Evolutionary conservation across 2,888 invertebrate genomes (phyloP).

Genomic region (Erebia ligea): DNA sequence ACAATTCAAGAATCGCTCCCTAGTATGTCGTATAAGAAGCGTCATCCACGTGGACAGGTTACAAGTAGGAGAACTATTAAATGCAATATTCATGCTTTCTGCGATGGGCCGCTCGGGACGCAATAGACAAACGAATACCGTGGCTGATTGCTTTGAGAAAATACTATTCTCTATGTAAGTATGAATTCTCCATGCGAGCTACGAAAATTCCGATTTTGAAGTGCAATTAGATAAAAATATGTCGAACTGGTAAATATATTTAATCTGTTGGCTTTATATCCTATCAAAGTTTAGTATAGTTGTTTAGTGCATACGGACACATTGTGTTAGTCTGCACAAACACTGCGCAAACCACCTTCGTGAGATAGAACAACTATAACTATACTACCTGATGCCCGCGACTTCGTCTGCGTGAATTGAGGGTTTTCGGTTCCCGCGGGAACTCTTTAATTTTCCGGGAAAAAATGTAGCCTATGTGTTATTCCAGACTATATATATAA

Average conservation of each 20-base stretch:
- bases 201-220: constrained; percentile 33
- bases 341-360: too few relatives aligned
- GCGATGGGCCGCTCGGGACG: constrained; percentile 65
- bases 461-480: too few relatives aligned
- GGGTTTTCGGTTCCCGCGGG: too few relatives aligned
- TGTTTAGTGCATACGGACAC: too few relatives aligned
- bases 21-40: constrained; percentile 25
- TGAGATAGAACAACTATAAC: too few relatives aligned
- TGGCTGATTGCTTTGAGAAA: constrained; percentile 72
- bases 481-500: too few relatives aligned
- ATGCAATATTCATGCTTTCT: constrained; percentile 77
- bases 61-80: constrained; percentile 53
- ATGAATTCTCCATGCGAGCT: constrained; percentile 59
- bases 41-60: constrained; percentile 31
- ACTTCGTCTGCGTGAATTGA: too few relatives aligned
- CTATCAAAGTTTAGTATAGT: too few relatives aligned
- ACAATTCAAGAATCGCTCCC: constrained; percentile 26
- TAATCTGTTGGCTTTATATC: background rate
- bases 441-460: too few relatives aligned
- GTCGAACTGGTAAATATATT: background rate
- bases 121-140: constrained; percentile 62
- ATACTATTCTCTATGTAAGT: constrained; percentile 50
- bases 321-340: too few relatives aligned
- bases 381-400: too few relatives aligned
- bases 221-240: background rate